phyloP scores from a whole-genome alignment of 23 tunicate species.

The Styela clava region DNA sequence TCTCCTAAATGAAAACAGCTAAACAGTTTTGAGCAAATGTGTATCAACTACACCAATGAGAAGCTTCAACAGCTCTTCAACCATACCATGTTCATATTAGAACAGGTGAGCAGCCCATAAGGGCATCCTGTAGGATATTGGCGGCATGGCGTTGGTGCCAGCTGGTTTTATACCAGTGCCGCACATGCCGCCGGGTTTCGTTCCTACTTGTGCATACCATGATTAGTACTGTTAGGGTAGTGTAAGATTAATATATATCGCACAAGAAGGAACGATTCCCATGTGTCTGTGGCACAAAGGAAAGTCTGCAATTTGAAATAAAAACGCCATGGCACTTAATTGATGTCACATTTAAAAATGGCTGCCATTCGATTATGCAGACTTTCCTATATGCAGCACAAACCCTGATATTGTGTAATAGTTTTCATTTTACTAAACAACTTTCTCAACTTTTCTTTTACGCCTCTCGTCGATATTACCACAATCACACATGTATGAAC shows the following conservation, averaged over 20 bases:
- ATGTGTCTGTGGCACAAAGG: slow-evolving; percentile 24
- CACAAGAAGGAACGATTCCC: slow-evolving; percentile 12
- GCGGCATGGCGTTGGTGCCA: slow-evolving; percentile 8
- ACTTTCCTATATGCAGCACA: background rate
- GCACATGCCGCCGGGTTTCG: slow-evolving; percentile 13
- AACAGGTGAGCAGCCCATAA: slow-evolving; percentile 73
- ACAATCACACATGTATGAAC: background rate
- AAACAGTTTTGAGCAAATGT: slow-evolving; percentile 97
- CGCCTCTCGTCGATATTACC: background rate
- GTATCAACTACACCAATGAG: slow-evolving; percentile 99
- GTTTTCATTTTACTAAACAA: background rate
- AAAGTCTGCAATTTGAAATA: background rate
- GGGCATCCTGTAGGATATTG: background rate
- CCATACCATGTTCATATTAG: slow-evolving; percentile 99
- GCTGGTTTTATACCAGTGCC: background rate
- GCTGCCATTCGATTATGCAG: no score
- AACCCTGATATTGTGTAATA: background rate
- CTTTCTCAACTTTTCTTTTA: background rate
- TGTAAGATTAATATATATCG: background rate
- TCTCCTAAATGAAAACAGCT: slow-evolving; percentile 39
- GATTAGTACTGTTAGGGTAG: background rate
- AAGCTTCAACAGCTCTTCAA: slow-evolving; percentile 98
- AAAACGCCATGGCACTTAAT: background rate
- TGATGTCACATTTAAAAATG: background rate
- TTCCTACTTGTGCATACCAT: background rate